Conservation (phyloP, 2,888 invertebrate species). For the Trachelus troglodyta region DNA sequence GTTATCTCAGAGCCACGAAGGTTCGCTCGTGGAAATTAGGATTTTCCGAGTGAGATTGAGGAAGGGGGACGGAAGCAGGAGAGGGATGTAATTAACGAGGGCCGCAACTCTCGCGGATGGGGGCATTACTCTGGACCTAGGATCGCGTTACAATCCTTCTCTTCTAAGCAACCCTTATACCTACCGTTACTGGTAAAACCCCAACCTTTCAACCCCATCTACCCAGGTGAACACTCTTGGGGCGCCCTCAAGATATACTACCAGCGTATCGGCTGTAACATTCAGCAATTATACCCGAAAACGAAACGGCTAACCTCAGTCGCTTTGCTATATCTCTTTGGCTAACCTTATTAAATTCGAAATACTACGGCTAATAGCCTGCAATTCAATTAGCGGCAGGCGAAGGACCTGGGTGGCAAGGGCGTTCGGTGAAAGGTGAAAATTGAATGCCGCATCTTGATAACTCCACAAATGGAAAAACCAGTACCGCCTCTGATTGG, state of each 20-base stretch:
- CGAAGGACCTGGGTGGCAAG: not conserved
- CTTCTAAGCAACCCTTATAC: not conserved
- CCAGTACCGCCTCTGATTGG: not conserved
- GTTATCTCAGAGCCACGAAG: constrained; percentile 5
- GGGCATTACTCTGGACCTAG: constrained; percentile 45
- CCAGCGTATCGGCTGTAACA: constrained; percentile 8
- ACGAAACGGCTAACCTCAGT: constrained; percentile 11
- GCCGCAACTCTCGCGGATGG: constrained; percentile 35
- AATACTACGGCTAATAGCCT: constrained; percentile 14
- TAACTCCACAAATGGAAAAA: not conserved
- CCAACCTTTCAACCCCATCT: not conserved
- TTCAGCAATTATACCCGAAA: constrained; percentile 13
- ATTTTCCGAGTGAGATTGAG: constrained; percentile 36
- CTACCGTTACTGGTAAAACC: not conserved
- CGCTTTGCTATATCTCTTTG: constrained; percentile 18
- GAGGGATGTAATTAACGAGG: constrained; percentile 47
- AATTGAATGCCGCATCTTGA: not conserved
- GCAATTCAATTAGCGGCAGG: constrained; percentile 18
- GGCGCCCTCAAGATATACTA: constrained; percentile 3
- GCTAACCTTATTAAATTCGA: constrained; percentile 24
- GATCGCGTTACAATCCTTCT: constrained; percentile 26
- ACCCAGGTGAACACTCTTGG: constrained; percentile 11
- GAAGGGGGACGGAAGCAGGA: constrained; percentile 1
- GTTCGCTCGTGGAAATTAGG: constrained; percentile 36
- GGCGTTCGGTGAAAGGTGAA: not conserved